These are phyloP conservation scores for Takifugu flavidus DNA, from an alignment of 2,113 vertebrate species.

Conservation along the genomic window DNA sequence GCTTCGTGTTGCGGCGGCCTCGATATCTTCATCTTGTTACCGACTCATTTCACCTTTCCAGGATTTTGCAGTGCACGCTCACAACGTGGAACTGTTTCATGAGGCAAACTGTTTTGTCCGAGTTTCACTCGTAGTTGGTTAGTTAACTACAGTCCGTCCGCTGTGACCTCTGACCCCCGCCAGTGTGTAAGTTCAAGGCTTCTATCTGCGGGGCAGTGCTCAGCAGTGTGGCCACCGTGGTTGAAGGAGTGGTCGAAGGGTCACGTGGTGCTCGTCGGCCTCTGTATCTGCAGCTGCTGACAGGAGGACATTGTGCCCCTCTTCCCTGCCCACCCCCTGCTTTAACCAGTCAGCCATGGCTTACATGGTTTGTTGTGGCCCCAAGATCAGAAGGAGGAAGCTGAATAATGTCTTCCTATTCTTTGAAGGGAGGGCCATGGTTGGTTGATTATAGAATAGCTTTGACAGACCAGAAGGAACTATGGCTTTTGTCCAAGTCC, in stretches of 20 bases:
- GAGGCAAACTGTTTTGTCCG: not conserved
- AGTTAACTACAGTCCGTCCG: constrained; percentile 2
- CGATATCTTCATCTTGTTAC: not conserved
- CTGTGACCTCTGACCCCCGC: constrained; percentile 46
- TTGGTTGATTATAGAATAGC: constrained; percentile 79
- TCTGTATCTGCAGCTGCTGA: constrained; percentile 64
- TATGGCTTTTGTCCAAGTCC: constrained; percentile 78
- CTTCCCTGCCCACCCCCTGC: constrained; percentile 43
- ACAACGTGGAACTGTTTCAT: too few relatives aligned
- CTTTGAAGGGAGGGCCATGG: constrained; percentile 76
- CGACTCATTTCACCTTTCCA: not conserved
- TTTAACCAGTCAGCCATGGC: constrained; percentile 77
- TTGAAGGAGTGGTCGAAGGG: constrained; percentile 39
- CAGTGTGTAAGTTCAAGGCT: constrained; percentile 51
- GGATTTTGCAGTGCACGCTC: too few relatives aligned
- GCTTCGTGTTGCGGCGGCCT: constrained; percentile 24
- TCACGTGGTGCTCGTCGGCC: constrained; percentile 60
- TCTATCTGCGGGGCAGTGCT: constrained; percentile 38
- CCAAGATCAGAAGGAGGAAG: constrained; percentile 78
- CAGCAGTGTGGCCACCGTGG: constrained; percentile 51
- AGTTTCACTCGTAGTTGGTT: not conserved
- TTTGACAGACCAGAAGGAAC: constrained; percentile 76
- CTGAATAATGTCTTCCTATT: constrained; percentile 82
- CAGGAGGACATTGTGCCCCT: constrained; percentile 71
- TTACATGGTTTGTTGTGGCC: constrained; percentile 78